Conservation (phyloP, 2,888 invertebrate genomes). For the Leptarthrus brevirostris region DNA sequence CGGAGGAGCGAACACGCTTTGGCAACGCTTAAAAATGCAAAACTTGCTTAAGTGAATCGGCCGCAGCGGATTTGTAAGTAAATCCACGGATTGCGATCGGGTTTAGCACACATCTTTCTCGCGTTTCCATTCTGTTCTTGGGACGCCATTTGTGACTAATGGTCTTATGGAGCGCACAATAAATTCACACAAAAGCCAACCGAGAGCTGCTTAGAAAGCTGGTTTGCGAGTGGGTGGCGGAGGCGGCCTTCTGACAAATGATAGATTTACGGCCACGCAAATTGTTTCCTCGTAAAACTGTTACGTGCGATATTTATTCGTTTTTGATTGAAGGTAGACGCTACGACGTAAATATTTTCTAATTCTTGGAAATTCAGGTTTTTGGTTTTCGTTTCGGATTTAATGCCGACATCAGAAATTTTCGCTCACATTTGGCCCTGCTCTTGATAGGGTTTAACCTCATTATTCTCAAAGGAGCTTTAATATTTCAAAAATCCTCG, state of each 20-base stretch:
- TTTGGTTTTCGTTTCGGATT: no score
- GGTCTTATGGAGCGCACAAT: neutral
- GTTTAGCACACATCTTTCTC: neutral
- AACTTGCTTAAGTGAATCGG: neutral
- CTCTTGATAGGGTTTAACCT: no score
- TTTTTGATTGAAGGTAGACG: neutral
- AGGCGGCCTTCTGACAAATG: neutral
- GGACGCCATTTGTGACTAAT: neutral
- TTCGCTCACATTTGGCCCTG: no score
- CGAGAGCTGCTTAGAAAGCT: neutral
- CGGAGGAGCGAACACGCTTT: no score
- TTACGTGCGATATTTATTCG: neutral
- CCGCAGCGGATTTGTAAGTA: no score
- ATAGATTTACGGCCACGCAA: constrained; percentile 1
- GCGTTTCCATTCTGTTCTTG: no score
- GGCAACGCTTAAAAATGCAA: neutral
- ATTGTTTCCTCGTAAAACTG: neutral
- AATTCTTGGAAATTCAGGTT: no score
- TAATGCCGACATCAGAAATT: no score
- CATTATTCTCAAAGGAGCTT: no score
- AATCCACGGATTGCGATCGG: no score
- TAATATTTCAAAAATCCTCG: no score
- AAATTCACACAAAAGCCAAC: neutral
- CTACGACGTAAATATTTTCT: no score
- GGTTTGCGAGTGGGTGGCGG: neutral